Evolutionary conservation across 2,797 vertebrate genomes (phyloP).

Genomic region (Notamacropus eugenii): DNA sequence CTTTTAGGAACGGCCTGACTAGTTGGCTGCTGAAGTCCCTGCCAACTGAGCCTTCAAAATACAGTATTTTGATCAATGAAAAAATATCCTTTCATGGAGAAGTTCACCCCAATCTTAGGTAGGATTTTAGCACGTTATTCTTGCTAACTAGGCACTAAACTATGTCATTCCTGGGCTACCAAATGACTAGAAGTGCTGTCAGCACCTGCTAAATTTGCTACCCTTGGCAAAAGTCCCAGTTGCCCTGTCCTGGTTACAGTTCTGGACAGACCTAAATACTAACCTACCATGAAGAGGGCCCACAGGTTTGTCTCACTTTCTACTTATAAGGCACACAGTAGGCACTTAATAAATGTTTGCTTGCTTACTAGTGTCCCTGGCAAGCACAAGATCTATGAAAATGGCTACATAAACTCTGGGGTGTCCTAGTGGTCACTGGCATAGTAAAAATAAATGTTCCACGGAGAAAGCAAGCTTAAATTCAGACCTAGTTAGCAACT

Average conservation of each 20-base stretch:
- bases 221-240: not conserved
- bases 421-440: too few relatives aligned
- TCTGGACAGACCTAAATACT: not conserved
- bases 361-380: not conserved
- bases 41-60: not conserved
- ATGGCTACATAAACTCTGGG: not conserved
- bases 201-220: not conserved
- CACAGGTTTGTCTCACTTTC: not conserved
- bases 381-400: not conserved
- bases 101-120: not conserved
- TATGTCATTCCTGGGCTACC: not conserved
- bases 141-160: not conserved
- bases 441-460: not conserved
- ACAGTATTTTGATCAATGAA: not conserved
- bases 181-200: not conserved
- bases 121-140: not conserved
- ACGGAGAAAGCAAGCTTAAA: not conserved
- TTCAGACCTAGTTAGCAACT: not conserved
- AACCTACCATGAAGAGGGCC: not conserved
- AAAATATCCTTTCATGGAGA: not conserved
- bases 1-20: not conserved
- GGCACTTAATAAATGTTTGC: not conserved
- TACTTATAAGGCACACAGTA: not conserved
- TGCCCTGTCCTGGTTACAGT: not conserved
- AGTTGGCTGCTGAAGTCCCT: not conserved